Conservation (phyloP, 1,140 invertebrate species). For the Bathynomus jamesi region DNA sequence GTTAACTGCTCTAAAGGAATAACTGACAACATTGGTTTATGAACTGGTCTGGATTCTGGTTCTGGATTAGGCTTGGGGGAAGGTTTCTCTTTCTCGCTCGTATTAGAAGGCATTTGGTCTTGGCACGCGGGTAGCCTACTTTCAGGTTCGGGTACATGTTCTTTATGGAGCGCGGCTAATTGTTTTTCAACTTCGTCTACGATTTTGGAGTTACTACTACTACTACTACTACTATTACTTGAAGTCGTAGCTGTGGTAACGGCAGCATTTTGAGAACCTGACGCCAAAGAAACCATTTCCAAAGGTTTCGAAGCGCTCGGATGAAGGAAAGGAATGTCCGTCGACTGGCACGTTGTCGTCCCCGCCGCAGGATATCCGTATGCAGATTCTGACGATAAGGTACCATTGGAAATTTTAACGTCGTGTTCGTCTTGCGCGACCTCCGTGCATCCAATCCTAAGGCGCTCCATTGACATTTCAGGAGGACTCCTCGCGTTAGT, state of each 20-base stretch:
- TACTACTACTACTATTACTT: background rate
- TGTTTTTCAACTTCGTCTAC: background rate
- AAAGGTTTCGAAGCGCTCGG: background rate
- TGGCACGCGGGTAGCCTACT: background rate
- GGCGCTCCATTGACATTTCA: constrained; percentile 10
- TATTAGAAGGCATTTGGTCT: background rate
- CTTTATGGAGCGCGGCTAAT: background rate
- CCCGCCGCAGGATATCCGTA: background rate
- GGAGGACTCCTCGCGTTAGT: constrained; percentile 21
- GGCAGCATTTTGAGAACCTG: background rate
- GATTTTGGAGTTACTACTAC: background rate
- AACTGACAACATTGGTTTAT: background rate
- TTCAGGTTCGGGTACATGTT: background rate
- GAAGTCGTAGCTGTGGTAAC: background rate
- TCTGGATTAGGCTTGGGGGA: background rate
- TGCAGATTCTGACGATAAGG: background rate
- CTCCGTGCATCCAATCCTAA: background rate
- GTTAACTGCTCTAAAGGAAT: background rate
- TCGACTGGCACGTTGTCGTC: background rate
- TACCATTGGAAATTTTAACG: background rate
- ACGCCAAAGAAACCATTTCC: background rate
- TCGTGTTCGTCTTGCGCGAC: too few species aligned
- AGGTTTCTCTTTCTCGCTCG: background rate
- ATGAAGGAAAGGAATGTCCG: background rate
- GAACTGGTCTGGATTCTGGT: background rate